These are phyloP conservation scores for Chaetorhynchus papuensis DNA, from an alignment of 2,113 vertebrate genomes.

Conservation along the genomic window DNA sequence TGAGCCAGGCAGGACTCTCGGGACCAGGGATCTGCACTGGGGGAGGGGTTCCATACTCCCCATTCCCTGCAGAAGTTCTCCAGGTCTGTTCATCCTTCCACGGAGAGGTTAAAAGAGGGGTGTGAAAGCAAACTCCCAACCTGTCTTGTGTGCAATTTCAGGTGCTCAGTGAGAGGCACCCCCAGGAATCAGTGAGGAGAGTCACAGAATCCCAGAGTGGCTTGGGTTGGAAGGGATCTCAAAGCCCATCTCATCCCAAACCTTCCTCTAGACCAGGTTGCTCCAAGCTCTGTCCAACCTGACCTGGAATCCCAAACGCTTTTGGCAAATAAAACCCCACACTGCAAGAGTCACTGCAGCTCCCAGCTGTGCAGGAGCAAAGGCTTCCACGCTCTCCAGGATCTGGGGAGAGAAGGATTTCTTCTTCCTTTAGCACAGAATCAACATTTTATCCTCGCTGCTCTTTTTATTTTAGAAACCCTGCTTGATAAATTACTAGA, in stretches of 20 bases:
- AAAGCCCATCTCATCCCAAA: background rate
- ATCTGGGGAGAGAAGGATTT: background rate
- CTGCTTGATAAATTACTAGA: conserved; percentile 56
- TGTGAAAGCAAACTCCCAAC: background rate
- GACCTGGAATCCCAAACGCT: background rate
- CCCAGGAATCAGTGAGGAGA: background rate
- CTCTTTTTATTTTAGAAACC: conserved; percentile 3
- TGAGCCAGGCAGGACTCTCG: background rate
- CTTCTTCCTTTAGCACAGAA: background rate
- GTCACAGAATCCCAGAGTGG: background rate
- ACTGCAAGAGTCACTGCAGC: background rate
- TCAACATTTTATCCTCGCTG: background rate
- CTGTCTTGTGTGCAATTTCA: background rate
- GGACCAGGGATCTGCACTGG: background rate
- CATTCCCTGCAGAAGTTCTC: background rate
- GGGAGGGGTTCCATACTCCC: background rate
- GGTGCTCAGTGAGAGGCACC: accelerated
- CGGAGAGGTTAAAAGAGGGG: background rate
- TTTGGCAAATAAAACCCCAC: background rate
- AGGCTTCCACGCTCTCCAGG: background rate
- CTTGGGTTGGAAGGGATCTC: background rate
- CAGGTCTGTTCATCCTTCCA: background rate
- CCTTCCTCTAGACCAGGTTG: background rate
- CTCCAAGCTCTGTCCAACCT: background rate
- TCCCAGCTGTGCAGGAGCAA: background rate